Base-by-base conservation (phyloP, 2,888 invertebrate genomes). In the Ophraella communa region DNA sequence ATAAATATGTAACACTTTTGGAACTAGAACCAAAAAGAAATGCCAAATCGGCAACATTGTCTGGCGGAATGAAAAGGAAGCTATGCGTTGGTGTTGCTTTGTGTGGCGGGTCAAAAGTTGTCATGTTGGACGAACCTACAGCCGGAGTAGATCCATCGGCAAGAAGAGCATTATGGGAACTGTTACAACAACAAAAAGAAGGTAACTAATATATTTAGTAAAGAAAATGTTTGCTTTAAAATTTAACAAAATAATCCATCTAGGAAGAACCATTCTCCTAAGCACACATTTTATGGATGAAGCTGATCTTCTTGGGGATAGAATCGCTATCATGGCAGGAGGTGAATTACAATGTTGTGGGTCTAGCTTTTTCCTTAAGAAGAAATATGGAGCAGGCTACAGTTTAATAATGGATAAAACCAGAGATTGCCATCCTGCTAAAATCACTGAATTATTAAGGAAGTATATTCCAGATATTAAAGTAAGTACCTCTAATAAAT, bases 221-320 rank as follows among this genome's bases (percentile, higher is more conserved):
- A n/a, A n/a, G n/a, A n/a, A n/a, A n/a, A n/a, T 21, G 47, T 17
- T 24, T 20, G 11, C 23, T n/a, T 52, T 1, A 8, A 51, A 14
- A 11, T 14, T 42, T 55, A 30, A n/a, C n/a, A n/a, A n/a, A n/a
- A n/a, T n/a, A n/a, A n/a, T 62, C 49, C 60, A 39, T 52, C 5
- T 68, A 83, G 91, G 89, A 18, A 86, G 94, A 18, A 93, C 95
- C 0, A 87, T 95, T 76, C 84, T 95, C 42, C 83, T 95, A 62
- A 91, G 94, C 0, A 94, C 93, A 0, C 93, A 95, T 80, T 94
- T 93, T 78, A 95, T 95, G 94, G 95, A 95, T 76, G 95, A 95
- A 82, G 95, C 95, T 1, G 95, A 95, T 81, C 85, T 92, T 49
- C 84, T 95, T 1, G 95, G 94, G 0, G 95, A 95, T 81, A 85